Percentiles rank a stretch among this genome's conserved stretches.
These are phyloP conservation scores for Drosophila testacea DNA, from an alignment of 2,888 invertebrate genomes.

Conservation along the genomic window DNA sequence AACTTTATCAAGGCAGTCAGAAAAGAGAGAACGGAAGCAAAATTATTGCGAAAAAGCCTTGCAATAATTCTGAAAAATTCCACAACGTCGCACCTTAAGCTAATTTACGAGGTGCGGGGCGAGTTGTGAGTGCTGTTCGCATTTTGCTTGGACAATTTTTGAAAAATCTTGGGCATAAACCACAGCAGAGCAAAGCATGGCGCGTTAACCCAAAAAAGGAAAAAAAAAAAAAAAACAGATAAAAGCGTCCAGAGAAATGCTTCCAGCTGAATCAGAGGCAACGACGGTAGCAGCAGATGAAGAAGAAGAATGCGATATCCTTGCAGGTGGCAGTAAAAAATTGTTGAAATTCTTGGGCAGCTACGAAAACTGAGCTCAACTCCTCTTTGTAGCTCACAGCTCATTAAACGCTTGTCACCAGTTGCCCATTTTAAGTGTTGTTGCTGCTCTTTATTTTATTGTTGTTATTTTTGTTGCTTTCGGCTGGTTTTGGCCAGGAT, in stretches of 20 bases:
- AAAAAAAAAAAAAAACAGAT: conserved; percentile 33
- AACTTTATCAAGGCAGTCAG: conserved; percentile 37
- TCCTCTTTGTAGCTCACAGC: conserved; percentile 50
- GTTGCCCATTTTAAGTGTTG: conserved; percentile 30
- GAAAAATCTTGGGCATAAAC: conserved; percentile 59
- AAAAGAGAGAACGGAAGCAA: background rate
- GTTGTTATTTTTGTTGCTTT: conserved; percentile 40
- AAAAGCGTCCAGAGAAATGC: conserved; percentile 44
- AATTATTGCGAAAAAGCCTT: conserved; percentile 33
- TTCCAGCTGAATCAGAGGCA: conserved; percentile 15
- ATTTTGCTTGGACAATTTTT: conserved; percentile 40
- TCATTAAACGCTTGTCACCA: conserved; percentile 74
- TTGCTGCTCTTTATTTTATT: conserved; percentile 28
- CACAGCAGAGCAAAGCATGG: conserved; percentile 33
- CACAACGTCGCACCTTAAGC: conserved; percentile 48
- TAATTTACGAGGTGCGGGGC: conserved; percentile 54
- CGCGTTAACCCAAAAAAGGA: conserved; percentile 20
- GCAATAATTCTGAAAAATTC: conserved; percentile 44
- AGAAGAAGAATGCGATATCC: conserved; percentile 61
- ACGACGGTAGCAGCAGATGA: background rate
- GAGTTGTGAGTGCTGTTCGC: conserved; percentile 12
- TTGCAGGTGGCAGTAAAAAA: conserved; percentile 79
- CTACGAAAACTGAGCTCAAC: conserved; percentile 5
- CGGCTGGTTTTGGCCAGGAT: conserved; percentile 26
- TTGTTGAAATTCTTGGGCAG: conserved; percentile 64